A percentile compares a stretch with the other conserved stretches of the same genome.
Evolutionary conservation across 1,140 invertebrate species (phyloP).

Genomic region (Caenorhabditis tropicalis): DNA sequence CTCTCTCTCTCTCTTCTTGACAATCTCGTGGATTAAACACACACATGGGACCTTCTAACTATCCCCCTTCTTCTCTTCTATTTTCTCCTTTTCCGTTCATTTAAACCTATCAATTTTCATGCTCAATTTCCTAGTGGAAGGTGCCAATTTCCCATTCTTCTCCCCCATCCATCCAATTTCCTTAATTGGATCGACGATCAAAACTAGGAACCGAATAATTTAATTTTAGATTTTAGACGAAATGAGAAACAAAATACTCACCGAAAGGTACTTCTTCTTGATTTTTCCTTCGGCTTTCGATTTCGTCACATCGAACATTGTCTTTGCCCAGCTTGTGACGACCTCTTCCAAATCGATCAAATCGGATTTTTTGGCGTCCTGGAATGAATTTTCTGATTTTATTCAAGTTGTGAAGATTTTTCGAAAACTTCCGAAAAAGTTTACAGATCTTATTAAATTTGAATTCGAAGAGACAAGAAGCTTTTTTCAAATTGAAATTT

Average conservation of each 20-base stretch:
- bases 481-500: too few relatives aligned
- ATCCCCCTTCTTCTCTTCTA: background rate
- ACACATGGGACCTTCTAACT: conserved; percentile 10
- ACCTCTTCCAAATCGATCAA: conserved; percentile 71
- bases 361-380: conserved; percentile 56
- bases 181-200: conserved; percentile 13
- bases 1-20: too few relatives aligned
- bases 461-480: too few relatives aligned
- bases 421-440: background rate
- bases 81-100: background rate
- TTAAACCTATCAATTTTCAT: conserved; percentile 43
- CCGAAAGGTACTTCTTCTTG: conserved; percentile 68
- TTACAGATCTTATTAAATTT: too few relatives aligned
- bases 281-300: conserved; percentile 71
- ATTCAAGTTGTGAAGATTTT: background rate
- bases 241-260: background rate
- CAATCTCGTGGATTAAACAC: conserved; percentile 16
- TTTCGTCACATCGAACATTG: conserved; percentile 69
- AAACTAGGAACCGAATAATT: background rate
- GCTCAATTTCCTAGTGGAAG: conserved; percentile 10
- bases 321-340: conserved; percentile 72
- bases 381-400: too few relatives aligned
- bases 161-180: too few relatives aligned
- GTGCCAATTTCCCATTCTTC: conserved; percentile 24
- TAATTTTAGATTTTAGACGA: background rate